A percentile compares a stretch with the other conserved stretches of the same genome.
Evolutionary conservation across 2,888 invertebrate genomes (phyloP).

Genomic region (Eristalinus aeneus): DNA sequence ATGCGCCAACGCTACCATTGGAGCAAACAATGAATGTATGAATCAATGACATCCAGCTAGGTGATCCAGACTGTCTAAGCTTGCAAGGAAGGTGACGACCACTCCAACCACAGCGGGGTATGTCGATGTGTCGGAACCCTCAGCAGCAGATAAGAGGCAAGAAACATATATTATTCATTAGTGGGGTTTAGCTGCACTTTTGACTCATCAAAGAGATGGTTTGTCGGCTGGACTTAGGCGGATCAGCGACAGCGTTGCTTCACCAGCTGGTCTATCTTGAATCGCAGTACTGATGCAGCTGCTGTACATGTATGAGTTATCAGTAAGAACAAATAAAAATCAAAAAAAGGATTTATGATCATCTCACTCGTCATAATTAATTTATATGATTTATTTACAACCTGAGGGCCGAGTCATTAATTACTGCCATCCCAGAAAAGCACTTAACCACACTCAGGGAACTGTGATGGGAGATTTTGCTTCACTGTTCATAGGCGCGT

Average conservation of each 20-base stretch:
- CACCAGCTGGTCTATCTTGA: background rate
- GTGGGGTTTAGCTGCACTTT: background rate
- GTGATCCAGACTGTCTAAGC: no score
- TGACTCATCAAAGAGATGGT: slow-evolving; percentile 13
- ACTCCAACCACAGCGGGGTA: no score
- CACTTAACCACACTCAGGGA: background rate
- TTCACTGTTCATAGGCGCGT: no score
- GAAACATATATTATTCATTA: slow-evolving; percentile 33
- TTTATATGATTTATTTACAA: slow-evolving; percentile 36
- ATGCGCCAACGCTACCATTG: no score
- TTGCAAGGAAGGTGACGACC: no score
- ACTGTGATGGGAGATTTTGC: no score
- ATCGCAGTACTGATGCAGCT: background rate
- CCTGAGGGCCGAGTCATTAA: slow-evolving; percentile 16
- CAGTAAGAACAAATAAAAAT: background rate
- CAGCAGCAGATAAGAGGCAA: background rate
- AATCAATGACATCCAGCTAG: no score
- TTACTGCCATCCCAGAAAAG: background rate
- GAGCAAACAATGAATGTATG: no score
- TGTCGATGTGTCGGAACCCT: no score
- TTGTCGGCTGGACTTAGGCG: background rate
- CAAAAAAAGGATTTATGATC: slow-evolving; percentile 5
- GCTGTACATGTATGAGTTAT: background rate
- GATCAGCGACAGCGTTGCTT: background rate
- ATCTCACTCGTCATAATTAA: slow-evolving; percentile 22